These are phyloP conservation scores for Erebia palarica DNA, from an alignment of 2,888 invertebrate species.

Conservation along the genomic window DNA sequence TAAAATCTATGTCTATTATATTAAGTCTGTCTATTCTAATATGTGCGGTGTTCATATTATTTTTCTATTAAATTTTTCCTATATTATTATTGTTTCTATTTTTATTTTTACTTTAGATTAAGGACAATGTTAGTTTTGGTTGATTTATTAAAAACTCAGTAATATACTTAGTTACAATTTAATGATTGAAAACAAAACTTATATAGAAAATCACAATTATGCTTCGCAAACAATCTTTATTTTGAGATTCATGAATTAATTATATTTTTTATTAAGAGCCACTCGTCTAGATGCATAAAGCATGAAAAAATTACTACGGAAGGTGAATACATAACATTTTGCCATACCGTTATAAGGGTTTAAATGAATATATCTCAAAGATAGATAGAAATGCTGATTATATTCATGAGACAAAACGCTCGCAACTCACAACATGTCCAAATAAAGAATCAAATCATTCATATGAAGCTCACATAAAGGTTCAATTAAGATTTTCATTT, in stretches of 20 bases:
- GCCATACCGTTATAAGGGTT: background rate
- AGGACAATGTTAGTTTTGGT: background rate
- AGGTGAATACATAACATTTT: background rate
- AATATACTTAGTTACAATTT: conserved; percentile 68
- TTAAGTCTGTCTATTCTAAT: too few species aligned
- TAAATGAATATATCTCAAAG: background rate
- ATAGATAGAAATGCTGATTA: background rate
- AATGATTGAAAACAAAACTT: conserved; percentile 79
- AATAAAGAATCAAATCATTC: background rate
- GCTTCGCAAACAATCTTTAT: conserved; percentile 78
- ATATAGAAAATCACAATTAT: conserved; percentile 83
- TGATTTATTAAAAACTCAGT: conserved; percentile 47
- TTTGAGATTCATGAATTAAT: conserved; percentile 43
- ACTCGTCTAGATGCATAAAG: conserved; percentile 25
- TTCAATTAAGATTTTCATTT: background rate
- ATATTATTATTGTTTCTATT: background rate
- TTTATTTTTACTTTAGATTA: background rate
- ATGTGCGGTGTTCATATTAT: too few species aligned
- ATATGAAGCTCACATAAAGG: background rate
- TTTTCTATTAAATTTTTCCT: too few species aligned
- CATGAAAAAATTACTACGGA: conserved; percentile 16
- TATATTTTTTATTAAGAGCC: conserved; percentile 23
- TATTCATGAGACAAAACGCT: background rate
- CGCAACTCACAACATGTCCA: background rate
- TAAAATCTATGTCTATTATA: too few species aligned